Evolutionary conservation across 1,140 invertebrate species (phyloP).

Genomic region (Caenorhabditis remanei): DNA sequence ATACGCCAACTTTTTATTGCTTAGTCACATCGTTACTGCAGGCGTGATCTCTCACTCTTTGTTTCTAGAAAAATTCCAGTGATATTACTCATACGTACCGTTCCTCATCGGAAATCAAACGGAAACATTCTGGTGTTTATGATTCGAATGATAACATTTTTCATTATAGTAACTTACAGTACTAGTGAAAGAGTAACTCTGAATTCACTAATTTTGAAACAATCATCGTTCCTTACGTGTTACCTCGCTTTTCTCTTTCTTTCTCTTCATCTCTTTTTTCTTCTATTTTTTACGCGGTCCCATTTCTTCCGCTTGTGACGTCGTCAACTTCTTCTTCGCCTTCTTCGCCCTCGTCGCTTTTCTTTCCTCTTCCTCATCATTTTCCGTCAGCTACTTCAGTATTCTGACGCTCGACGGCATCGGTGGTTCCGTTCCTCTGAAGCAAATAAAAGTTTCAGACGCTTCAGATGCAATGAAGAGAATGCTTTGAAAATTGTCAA

Average conservation of each 20-base stretch:
- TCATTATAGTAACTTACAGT: too few species aligned
- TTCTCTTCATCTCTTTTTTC: not conserved
- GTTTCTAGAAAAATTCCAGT: too few species aligned
- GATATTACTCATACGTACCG: too few species aligned
- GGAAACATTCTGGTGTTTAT: too few species aligned
- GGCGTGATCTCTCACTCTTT: too few species aligned
- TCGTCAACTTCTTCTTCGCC: slow-evolving; percentile 52
- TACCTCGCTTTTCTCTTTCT: slow-evolving; percentile 1
- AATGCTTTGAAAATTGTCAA: not conserved
- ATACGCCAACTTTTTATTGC: not conserved
- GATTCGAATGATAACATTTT: too few species aligned
- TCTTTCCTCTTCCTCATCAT: not conserved
- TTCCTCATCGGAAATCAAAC: too few species aligned
- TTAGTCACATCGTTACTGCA: not conserved
- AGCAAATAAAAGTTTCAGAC: too few species aligned
- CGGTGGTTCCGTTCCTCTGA: not conserved
- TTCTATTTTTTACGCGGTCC: slow-evolving; percentile 30
- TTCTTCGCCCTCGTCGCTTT: not conserved
- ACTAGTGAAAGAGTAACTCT: too few species aligned
- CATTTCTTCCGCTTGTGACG: slow-evolving; percentile 52
- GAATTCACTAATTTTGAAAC: not conserved
- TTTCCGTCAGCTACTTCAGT: not conserved
- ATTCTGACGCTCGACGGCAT: not conserved
- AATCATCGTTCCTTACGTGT: slow-evolving; percentile 1
- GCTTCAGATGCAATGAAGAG: too few species aligned